Evolutionary conservation across 2,888 invertebrate species (phyloP).

Genomic region (Coelogynopora nodosa): DNA sequence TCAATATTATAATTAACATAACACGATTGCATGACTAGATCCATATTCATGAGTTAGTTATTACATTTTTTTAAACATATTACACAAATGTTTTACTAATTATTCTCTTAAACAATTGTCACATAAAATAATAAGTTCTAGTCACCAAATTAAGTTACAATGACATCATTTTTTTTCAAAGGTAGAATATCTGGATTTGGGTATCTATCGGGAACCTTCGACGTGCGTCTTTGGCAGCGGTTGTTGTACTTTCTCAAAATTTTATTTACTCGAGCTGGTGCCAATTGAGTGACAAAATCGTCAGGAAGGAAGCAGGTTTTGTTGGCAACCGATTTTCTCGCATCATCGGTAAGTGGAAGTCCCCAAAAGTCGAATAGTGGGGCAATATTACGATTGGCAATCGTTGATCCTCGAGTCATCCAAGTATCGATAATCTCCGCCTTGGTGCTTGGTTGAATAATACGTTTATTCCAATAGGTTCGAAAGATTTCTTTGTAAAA

Average conservation of each 20-base stretch:
- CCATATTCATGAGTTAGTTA: no score
- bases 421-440: background rate
- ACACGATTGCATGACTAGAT: no score
- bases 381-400: background rate
- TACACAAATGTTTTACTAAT: no score
- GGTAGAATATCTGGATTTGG: background rate
- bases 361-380: background rate
- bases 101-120: no score
- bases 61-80: no score
- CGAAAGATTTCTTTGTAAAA: background rate
- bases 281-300: background rate
- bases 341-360: background rate
- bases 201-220: background rate
- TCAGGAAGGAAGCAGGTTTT: background rate
- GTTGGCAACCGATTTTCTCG: background rate
- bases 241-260: background rate
- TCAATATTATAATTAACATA: no score
- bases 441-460: background rate
- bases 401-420: background rate
- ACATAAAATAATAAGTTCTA: no score
- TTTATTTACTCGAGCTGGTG: background rate
- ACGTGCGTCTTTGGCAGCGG: background rate
- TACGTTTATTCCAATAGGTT: background rate
- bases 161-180: background rate
- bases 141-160: background rate